Percentiles rank a stretch among this genome's conserved stretches.
Conservation (phyloP, 2,888 invertebrate species). For the Hydriomena furcata region DNA sequence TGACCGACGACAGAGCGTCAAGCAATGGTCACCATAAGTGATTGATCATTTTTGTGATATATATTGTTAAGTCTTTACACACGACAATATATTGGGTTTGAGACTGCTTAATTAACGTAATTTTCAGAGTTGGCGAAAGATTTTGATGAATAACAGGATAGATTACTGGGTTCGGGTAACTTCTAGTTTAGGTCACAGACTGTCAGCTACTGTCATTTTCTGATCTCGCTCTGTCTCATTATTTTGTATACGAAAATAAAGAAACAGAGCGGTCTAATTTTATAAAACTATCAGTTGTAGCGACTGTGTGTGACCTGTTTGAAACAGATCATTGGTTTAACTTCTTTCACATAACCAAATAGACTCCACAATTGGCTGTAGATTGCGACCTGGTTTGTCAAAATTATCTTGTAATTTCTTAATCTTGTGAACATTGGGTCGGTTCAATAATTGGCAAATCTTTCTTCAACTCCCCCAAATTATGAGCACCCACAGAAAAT, state of each 20-base stretch:
- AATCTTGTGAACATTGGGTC: constrained; percentile 5
- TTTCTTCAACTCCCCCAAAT: background rate
- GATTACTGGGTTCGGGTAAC: constrained; percentile 6
- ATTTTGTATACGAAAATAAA: background rate
- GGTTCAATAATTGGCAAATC: background rate
- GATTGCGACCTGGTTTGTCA: background rate
- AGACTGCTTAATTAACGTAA: too few relatives aligned
- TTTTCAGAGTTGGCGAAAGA: background rate
- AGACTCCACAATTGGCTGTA: constrained; percentile 14
- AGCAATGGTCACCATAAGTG: too few relatives aligned
- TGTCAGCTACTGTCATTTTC: background rate
- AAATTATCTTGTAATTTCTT: constrained; percentile 16
- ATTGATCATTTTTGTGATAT: too few relatives aligned
- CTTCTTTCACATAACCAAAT: background rate
- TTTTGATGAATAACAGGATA: background rate
- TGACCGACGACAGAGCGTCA: too few relatives aligned
- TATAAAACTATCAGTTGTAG: background rate
- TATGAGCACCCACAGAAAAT: background rate
- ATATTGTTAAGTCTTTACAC: too few relatives aligned
- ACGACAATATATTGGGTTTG: too few relatives aligned
- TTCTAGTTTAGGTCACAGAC: background rate
- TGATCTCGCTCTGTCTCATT: background rate
- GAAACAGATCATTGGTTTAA: constrained; percentile 4
- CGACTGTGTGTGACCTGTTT: constrained; percentile 7
- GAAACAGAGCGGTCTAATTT: background rate